Conservation (phyloP, 2,113 vertebrate species). For the Cranoglanis bouderius region DNA sequence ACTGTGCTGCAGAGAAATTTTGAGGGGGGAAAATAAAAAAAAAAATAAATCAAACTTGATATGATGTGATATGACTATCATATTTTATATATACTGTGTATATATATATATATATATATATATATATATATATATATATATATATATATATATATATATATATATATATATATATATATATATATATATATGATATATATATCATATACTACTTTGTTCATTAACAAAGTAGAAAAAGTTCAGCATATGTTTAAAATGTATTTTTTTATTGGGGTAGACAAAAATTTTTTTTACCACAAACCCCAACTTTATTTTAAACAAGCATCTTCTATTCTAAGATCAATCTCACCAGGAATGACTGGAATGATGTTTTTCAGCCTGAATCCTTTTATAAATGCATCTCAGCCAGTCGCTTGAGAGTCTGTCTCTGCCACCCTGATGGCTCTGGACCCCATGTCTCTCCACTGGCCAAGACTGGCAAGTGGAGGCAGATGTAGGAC, state of each 20-base stretch:
- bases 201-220: background rate
- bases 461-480: conserved; percentile 42
- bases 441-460: conserved; percentile 38
- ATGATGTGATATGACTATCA: background rate
- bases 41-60: background rate
- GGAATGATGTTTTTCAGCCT: conserved; percentile 23
- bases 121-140: background rate
- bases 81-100: too few relatives aligned
- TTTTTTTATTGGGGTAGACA: too few relatives aligned
- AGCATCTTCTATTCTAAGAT: background rate
- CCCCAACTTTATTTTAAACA: background rate
- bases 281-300: background rate
- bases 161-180: background rate
- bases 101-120: background rate
- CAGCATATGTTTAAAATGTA: background rate
- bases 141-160: background rate
- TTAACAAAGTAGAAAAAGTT: background rate
- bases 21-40: background rate
- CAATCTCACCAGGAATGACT: background rate
- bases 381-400: conserved; percentile 38
- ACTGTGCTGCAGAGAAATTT: conserved; percentile 61
- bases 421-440: conserved; percentile 47
- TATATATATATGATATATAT: background rate
- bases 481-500: conserved; percentile 43
- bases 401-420: conserved; percentile 60